Conservation (phyloP, 2,888 invertebrate genomes). For the Morpho deidamia region DNA sequence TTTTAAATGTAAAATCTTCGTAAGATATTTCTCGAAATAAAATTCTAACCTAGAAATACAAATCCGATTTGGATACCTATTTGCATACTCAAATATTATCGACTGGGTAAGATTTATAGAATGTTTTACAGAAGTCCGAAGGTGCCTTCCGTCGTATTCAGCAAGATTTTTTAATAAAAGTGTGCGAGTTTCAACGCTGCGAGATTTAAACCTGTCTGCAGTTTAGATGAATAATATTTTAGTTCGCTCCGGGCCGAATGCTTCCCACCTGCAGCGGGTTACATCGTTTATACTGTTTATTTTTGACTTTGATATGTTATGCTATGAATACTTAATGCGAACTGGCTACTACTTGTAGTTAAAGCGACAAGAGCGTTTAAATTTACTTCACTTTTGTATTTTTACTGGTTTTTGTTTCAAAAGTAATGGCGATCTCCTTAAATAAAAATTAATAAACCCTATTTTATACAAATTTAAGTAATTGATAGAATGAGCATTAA, state of each 20-base stretch:
- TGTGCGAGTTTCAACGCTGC: conserved; percentile 1
- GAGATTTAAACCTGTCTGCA: conserved; percentile 14
- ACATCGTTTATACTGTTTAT: conserved; percentile 10
- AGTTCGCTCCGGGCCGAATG: conserved; percentile 1
- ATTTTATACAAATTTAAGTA: too few species aligned
- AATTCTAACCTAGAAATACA: too few species aligned
- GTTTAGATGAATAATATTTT: conserved; percentile 11
- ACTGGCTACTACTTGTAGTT: conserved; percentile 1
- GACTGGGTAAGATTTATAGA: conserved; percentile 5
- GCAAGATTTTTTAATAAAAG: conserved; percentile 14
- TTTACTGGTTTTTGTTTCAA: too few species aligned
- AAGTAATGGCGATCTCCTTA: too few species aligned
- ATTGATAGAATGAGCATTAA: too few species aligned
- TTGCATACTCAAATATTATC: conserved; percentile 5
- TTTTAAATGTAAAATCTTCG: too few species aligned
- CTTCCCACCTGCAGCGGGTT: conserved; percentile 8
- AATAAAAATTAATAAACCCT: too few species aligned
- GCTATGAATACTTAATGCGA: conserved; percentile 6
- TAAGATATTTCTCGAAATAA: too few species aligned
- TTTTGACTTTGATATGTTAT: conserved; percentile 4
- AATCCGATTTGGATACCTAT: not conserved
- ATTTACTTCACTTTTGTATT: too few species aligned
- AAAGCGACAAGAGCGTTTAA: not conserved
- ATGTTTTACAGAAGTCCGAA: conserved; percentile 3
- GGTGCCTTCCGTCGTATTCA: conserved; percentile 6